phyloP scores from a whole-genome alignment of 2,113 vertebrate species.

The Ctenomys sociabilis region DNA sequence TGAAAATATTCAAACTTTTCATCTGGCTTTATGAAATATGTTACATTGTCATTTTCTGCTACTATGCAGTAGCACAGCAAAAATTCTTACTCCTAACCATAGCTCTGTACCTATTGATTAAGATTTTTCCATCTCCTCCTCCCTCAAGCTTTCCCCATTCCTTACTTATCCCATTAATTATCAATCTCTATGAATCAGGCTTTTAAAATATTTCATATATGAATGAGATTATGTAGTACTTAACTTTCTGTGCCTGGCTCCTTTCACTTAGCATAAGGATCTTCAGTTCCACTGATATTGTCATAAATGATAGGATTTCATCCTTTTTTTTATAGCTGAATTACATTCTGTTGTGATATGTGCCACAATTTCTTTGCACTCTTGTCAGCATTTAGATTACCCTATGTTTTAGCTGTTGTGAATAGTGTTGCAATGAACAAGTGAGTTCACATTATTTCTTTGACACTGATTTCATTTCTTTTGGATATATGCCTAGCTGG shows the following conservation, averaged over 20 bases:
- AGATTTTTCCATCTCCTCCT: not conserved
- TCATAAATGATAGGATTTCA: not conserved
- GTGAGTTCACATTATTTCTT: not conserved
- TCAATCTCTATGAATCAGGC: not conserved
- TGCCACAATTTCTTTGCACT: not conserved
- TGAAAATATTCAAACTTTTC: not conserved
- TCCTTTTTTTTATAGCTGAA: not conserved
- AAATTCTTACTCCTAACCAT: not conserved
- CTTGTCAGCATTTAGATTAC: not conserved
- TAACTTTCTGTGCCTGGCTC: not conserved
- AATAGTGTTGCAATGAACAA: not conserved
- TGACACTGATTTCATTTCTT: not conserved
- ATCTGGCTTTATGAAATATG: not conserved
- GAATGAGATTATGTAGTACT: not conserved
- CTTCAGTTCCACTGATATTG: not conserved
- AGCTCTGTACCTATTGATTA: not conserved
- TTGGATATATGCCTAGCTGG: not conserved
- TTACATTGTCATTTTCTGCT: not conserved
- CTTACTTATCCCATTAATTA: not conserved
- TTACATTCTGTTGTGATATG: not conserved
- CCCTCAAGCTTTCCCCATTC: not conserved
- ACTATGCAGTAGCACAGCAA: not conserved
- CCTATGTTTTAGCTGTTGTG: not conserved
- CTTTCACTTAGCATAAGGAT: not conserved
- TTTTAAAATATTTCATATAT: not conserved